Base-by-base conservation (phyloP, 1,140 invertebrate species). In the Meloidogyne floridensis region DNA sequence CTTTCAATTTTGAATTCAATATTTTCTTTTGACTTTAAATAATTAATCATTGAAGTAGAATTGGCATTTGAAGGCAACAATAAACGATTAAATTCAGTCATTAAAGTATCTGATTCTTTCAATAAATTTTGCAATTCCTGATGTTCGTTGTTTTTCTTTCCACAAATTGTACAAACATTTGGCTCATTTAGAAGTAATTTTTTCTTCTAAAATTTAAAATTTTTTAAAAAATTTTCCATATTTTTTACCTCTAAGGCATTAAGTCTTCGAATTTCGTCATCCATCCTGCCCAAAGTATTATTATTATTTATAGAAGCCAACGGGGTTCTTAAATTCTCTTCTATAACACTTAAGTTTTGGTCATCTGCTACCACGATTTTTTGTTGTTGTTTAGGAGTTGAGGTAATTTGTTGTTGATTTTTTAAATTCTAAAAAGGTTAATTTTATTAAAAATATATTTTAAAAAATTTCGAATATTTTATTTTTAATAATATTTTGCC, bases 1-100 rank as follows among this genome's bases (percentile, higher is more conserved):
- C 65, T 84, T 53, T 83, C 80, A 42, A 83, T 43, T 32, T 53
- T 43, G n/a, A 79, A 70, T 51, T 83, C 84, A 53, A 83, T 77
- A 73, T 83, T 43, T 32, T 51, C 82, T 18, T 85, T 80, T 59
- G 13, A n/a, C 15, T 84, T 73, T 18, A 72, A 54, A 42, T 72
- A 83, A 0, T 20, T 69, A 42, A 71, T 18, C 51, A 72, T 79
- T 51, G 18, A 69, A 7, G 8, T 69, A 20, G 20, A 15, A 72
- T 69, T 79, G 10, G 7, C 42, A 79, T 18, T 71, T 51, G 65
- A 74, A 54, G 43, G 72, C 6, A 47, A 47, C 7, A 74, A 32
- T 74, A 74, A 74, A 47, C 72, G 43, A 54, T 74, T 54, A 74
- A n/a, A 47, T 47, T 47, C 72, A 47, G 72, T n/a, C 15, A 74